These are phyloP conservation scores for Phenganax subtilis DNA, from an alignment of 92 coral and sea anemone species.

Conservation along the genomic window DNA sequence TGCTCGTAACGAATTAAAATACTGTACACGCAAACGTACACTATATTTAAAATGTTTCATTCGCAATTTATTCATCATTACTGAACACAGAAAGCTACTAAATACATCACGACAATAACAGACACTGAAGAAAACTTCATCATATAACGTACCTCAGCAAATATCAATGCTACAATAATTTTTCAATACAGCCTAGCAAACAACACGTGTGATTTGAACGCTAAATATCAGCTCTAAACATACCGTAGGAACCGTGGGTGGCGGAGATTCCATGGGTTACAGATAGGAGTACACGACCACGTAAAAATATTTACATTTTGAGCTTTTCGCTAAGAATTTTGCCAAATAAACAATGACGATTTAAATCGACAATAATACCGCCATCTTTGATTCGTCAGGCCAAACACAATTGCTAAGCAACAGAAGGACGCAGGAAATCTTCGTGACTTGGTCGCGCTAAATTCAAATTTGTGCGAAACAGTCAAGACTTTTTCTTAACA, in stretches of 20 bases:
- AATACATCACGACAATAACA: no score
- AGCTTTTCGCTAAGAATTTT: neutral
- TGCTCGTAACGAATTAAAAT: neutral
- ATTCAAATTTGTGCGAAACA: no score
- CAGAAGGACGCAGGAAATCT: neutral
- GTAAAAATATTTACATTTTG: slow-evolving; percentile 8
- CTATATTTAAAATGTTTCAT: no score
- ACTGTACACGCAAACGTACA: neutral
- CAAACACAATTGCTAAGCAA: slow-evolving; percentile 27
- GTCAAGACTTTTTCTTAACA: no score
- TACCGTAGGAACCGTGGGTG: slow-evolving; percentile 28
- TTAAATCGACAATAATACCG: slow-evolving; percentile 7
- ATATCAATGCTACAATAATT: neutral
- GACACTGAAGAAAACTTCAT: no score
- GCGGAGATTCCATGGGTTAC: slow-evolving; percentile 19
- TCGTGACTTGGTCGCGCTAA: no score
- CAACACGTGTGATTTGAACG: neutral
- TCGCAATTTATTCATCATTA: no score
- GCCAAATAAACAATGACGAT: neutral
- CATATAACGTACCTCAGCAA: neutral
- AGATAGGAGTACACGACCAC: neutral
- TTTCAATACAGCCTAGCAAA: neutral
- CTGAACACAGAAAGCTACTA: no score
- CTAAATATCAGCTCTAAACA: slow-evolving; percentile 3
- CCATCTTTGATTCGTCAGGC: slow-evolving; percentile 20